Percentiles rank a stretch among this genome's conserved stretches.
phyloP scores from a whole-genome alignment of 2,113 vertebrate species.

The Oophaga pumilio region DNA sequence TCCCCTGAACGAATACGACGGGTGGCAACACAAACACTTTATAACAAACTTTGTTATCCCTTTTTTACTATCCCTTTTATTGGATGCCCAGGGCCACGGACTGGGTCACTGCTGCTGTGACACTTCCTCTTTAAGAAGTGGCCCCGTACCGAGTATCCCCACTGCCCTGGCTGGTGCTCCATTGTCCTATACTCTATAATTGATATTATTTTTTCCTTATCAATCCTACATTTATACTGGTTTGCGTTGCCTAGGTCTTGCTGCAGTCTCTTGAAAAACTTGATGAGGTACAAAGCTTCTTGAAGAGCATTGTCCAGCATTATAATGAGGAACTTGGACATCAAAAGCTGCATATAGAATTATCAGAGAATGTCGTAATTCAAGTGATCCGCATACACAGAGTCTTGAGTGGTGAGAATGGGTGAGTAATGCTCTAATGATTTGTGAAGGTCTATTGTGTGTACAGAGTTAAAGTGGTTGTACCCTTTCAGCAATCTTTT shows the following conservation, averaged over 20 bases:
- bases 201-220: neutral
- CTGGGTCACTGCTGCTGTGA: too few species aligned
- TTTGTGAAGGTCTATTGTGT: neutral
- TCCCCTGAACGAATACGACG: too few species aligned
- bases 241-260: constrained; percentile 18
- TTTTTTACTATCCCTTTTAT: too few species aligned
- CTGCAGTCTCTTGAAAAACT: constrained; percentile 45
- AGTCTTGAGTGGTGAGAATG: constrained; percentile 36
- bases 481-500: too few species aligned
- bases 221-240: neutral
- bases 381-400: constrained; percentile 52
- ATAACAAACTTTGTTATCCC: too few species aligned
- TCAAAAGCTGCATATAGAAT: constrained; percentile 45
- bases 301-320: constrained; percentile 48
- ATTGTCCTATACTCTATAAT: neutral
- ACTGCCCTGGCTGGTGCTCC: too few species aligned
- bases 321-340: constrained; percentile 53
- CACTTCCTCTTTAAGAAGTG: too few species aligned
- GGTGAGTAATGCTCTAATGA: constrained; percentile 24
- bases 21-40: too few species aligned
- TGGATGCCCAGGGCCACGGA: too few species aligned
- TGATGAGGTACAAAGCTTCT: constrained; percentile 35
- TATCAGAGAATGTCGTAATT: constrained; percentile 51
- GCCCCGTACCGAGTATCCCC: too few species aligned
- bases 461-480: neutral